These are phyloP conservation scores for Saccopteryx leptura DNA, from an alignment of 2,113 vertebrate genomes.

Conservation along the genomic window DNA sequence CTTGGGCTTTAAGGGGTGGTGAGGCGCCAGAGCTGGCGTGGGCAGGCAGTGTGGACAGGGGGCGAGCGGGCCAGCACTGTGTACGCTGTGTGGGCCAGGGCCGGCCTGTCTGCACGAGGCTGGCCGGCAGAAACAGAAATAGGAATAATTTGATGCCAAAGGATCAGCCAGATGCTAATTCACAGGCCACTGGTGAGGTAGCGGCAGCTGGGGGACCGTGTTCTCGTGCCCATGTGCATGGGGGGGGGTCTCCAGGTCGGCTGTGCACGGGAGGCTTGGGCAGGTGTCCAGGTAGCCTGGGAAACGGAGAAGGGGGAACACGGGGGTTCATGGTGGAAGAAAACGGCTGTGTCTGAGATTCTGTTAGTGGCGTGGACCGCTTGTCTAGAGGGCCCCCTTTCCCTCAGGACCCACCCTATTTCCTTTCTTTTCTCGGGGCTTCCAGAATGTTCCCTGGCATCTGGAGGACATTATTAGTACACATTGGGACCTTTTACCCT, in stretches of 20 bases:
- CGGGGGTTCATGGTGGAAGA: accelerated
- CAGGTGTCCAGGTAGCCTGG: neutral
- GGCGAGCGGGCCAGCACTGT: accelerated
- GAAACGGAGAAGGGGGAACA: too few relatives aligned
- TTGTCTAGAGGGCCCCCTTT: neutral
- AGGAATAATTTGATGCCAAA: too few relatives aligned
- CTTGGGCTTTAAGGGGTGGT: neutral
- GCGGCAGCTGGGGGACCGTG: neutral
- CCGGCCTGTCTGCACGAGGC: accelerated
- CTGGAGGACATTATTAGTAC: neutral
- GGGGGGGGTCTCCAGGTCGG: neutral
- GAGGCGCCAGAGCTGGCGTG: neutral
- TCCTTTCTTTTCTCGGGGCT: neutral
- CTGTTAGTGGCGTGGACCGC: accelerated
- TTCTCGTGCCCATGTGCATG: too few relatives aligned
- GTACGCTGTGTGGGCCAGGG: accelerated
- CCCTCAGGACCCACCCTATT: neutral
- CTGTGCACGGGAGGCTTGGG: accelerated
- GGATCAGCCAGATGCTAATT: neutral
- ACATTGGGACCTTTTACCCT: neutral
- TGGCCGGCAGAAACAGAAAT: neutral
- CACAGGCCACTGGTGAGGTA: accelerated
- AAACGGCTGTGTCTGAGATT: accelerated
- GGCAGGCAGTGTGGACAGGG: neutral
- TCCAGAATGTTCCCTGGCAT: neutral